phyloP scores from a whole-genome alignment of 1,140 invertebrate genomes.

The Euura lappo region DNA sequence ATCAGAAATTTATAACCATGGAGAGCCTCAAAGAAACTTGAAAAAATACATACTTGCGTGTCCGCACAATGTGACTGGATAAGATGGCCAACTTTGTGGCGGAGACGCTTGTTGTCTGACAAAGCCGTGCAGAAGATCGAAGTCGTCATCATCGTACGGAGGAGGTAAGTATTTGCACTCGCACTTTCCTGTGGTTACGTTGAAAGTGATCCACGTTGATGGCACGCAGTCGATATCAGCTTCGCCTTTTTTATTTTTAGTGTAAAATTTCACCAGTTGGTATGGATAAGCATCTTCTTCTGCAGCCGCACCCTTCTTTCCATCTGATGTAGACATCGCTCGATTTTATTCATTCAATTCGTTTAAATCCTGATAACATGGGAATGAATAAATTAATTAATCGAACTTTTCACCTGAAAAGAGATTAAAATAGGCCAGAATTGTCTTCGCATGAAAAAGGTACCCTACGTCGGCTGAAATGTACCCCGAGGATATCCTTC shows the following conservation, averaged over 20 bases:
- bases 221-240: neutral
- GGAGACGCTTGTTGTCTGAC: neutral
- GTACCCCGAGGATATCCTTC: too few relatives aligned
- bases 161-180: neutral
- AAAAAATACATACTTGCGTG: neutral
- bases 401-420: too few relatives aligned
- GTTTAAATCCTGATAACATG: too few relatives aligned
- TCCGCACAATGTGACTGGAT: neutral
- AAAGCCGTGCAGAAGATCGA: neutral
- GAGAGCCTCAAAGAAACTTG: neutral
- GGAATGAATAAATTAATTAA: too few relatives aligned
- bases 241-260: neutral
- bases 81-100: neutral
- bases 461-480: too few relatives aligned
- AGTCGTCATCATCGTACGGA: neutral
- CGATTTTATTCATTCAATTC: neutral
- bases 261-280: neutral
- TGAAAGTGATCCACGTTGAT: neutral
- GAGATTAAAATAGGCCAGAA: too few relatives aligned
- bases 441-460: too few relatives aligned
- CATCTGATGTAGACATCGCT: neutral
- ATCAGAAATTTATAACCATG: neutral
- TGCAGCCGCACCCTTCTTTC: neutral
- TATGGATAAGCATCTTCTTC: neutral
- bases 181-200: neutral